Conservation (phyloP, 1,140 invertebrate genomes). For the Magallana gigas region DNA sequence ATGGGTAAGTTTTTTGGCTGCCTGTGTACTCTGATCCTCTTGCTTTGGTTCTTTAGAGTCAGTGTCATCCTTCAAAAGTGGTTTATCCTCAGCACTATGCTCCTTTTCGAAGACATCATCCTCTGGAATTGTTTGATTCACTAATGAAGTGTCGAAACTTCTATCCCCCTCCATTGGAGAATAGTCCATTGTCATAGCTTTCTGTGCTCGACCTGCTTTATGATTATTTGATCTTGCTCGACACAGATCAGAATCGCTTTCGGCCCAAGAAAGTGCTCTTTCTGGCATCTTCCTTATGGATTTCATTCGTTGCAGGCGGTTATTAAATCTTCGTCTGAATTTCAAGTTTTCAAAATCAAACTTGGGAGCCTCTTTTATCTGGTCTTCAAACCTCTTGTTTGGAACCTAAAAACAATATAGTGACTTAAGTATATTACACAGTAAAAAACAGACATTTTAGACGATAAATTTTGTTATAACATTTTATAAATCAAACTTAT, state of each 20-base stretch:
- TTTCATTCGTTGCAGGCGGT: constrained; percentile 49
- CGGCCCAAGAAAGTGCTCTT: constrained; percentile 51
- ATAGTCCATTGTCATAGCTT: constrained; percentile 38
- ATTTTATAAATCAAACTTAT: too few species aligned
- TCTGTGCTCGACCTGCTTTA: neutral
- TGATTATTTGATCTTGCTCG: neutral
- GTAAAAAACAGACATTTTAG: too few species aligned
- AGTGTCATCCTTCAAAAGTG: neutral
- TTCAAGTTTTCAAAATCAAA: constrained; percentile 9
- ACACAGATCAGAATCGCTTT: constrained; percentile 45
- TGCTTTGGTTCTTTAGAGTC: neutral
- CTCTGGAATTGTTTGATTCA: constrained; percentile 2
- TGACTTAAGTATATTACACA: too few species aligned
- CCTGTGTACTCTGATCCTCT: neutral
- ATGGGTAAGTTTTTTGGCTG: neutral
- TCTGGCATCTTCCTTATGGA: constrained; percentile 50
- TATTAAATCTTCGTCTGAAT: constrained; percentile 47
- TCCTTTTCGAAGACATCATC: constrained; percentile 49
- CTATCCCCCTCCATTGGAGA: constrained; percentile 29
- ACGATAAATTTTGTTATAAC: too few species aligned
- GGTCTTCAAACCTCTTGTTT: neutral
- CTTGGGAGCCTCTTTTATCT: neutral
- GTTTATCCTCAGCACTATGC: neutral
- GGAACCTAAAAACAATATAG: neutral
- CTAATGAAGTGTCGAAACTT: neutral